These are phyloP conservation scores for Diploptera punctata DNA, from an alignment of 2,888 invertebrate genomes.

Conservation along the genomic window DNA sequence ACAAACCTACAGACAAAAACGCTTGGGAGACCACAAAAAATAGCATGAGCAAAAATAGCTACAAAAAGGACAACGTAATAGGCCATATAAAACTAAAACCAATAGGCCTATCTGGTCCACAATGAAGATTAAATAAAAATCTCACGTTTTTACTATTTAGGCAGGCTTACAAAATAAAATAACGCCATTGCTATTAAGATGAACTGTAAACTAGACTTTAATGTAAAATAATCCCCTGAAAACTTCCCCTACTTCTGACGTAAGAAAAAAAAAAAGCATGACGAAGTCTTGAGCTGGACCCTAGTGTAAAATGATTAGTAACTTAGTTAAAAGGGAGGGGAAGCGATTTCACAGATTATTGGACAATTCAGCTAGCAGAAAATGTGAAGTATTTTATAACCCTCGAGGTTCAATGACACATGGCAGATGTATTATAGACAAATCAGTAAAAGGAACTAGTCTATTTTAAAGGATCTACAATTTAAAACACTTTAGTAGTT, in stretches of 20 bases:
- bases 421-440: conserved; percentile 4
- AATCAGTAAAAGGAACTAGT: neutral
- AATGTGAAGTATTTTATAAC: neutral
- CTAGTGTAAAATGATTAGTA: neutral
- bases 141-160: too few species aligned
- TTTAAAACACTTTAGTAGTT: conserved; percentile 17
- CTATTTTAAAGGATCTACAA: conserved; percentile 20
- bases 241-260: neutral
- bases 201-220: too few species aligned
- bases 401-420: neutral
- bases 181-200: too few species aligned
- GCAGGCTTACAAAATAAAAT: too few species aligned
- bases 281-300: neutral
- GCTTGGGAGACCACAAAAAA: too few species aligned
- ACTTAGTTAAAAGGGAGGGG: too few species aligned
- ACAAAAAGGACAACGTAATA: too few species aligned
- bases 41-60: too few species aligned
- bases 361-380: neutral
- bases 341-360: neutral
- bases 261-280: neutral
- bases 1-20: too few species aligned
- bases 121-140: too few species aligned
- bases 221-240: neutral
- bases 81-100: too few species aligned
- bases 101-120: too few species aligned